A percentile compares a stretch with the other conserved stretches of the same genome.
These are phyloP conservation scores for Litocranius walleri DNA, from an alignment of 2,113 vertebrate genomes.

Conservation along the genomic window DNA sequence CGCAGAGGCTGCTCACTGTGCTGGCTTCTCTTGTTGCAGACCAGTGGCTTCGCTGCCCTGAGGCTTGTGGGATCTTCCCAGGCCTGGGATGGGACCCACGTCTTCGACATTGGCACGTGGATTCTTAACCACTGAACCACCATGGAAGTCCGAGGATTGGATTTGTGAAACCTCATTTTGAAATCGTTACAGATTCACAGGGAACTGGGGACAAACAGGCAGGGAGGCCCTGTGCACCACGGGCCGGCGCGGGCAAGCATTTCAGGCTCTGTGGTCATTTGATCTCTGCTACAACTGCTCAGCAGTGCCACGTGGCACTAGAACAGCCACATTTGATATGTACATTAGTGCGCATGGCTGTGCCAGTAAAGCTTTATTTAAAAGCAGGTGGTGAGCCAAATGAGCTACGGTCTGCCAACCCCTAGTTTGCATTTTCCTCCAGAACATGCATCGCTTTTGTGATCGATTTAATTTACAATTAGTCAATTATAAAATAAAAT, in stretches of 20 bases:
- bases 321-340: background rate
- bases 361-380: background rate
- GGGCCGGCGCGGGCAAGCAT: background rate
- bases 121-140: background rate
- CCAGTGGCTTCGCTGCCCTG: accelerated
- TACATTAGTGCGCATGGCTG: background rate
- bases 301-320: background rate
- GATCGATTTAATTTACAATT: background rate
- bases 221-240: background rate
- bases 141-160: background rate
- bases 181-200: background rate
- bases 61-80: background rate
- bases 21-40: accelerated
- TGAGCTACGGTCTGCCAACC: background rate
- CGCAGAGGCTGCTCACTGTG: background rate
- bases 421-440: background rate
- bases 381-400: background rate
- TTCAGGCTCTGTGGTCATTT: background rate
- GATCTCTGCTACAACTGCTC: background rate
- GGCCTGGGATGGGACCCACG: background rate
- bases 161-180: background rate
- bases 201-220: background rate
- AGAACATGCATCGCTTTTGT: background rate
- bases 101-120: background rate
- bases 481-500: background rate